Evolutionary conservation across 2,113 vertebrate species (phyloP), one percentile per base, ranked within the genome.

Genomic region (Ceyx margarethae): DNA sequence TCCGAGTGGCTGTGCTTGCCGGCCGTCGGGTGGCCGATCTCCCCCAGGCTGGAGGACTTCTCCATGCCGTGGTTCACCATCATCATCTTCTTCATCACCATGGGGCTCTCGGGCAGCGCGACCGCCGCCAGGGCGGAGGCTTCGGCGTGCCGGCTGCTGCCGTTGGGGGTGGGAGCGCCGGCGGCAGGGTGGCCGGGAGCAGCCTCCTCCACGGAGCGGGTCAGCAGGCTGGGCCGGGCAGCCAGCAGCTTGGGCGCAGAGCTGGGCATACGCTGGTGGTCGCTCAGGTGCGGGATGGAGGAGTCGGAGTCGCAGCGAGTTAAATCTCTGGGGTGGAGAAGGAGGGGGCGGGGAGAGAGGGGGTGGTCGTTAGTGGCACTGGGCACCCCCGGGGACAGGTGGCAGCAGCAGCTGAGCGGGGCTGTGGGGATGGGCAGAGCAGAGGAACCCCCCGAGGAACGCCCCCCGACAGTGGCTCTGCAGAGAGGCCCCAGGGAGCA

Each of bases 301-400:
- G 99, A 98, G 91, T 99, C 99, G 1, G 99, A 99, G 95, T 99
- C 99, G 10, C 98, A 99, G 96, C 97, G 98, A 89, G 98, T 98
- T 83, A 99, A 95, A 94, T 99, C 99, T 97, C 99, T 99, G 95
- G n/a, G 93, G 83, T 50, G 94, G 65, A 85, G 19, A 69, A 15
- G n/a, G 31, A 5, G 31, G 60, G 40, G 51, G 18, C 13, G 33
- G 29, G 35, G 16, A 42, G 57, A 45, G 43, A 74, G 4, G 1
- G 7, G 4, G 1, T 6, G 2, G 0, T 50, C 0, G 26, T 94
- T 28, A 94, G 87, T 0, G 26, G 5, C 15, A 4, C 16, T 23
- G 6, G 3, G 3, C 46, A 48, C 46, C 37, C 56, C 40, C 2
- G 26, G 15, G 43, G 43, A 22, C 28, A 5, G 7, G 6, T 9